Evolutionary conservation across 2,113 vertebrate species (phyloP), one percentile per base, ranked within the genome.

Genomic region (Spizaetus ornatus): DNA sequence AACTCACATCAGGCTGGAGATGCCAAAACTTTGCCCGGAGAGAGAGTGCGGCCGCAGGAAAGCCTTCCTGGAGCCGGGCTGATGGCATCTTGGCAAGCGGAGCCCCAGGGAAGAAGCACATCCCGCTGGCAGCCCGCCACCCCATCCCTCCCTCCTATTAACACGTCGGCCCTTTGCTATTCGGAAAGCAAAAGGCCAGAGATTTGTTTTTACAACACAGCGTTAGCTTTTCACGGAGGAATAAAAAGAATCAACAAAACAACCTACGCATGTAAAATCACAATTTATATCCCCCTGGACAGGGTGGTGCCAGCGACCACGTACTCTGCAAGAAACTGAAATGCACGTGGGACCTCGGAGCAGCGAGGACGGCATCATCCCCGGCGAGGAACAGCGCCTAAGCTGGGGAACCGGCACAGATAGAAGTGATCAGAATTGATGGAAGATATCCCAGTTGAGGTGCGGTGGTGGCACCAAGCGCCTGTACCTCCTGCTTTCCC

Each of bases 71-170:
- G 78, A 87, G 82, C 82, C 3, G 8, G 76, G 67, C 65, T 78
- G 77, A 63, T 76, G 78, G 86, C 73, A 76, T 87, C 72, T 76
- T 92, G 89, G 95, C 95, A 96, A 70, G 72, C 22, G 0, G 67
- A 90, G 52, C 34, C 36, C 47, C 58, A 13, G 73, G 90, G 47
- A 84, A 87, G 86, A 22, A 76, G 73, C 26, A 26, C 47, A 36
- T 84, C 62, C 78, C 22, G 2, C 73, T 93, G 95, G 95, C 86
- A 80, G 40, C 66, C 18, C 0, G 40, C 95, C 88, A 91, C 19
- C 34, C 40, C 70, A 38, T 53, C 55, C 85, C 78, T 92, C 74
- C 88, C 80, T 34, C 73, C 86, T 12, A 72, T 80, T 70, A 62
- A 80, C 78, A 58, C 4, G 1, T 42, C 4, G 36, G 29, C 73